Conservation (phyloP, 1,140 invertebrate genomes). For the Gonioctena quinquepunctata region DNA sequence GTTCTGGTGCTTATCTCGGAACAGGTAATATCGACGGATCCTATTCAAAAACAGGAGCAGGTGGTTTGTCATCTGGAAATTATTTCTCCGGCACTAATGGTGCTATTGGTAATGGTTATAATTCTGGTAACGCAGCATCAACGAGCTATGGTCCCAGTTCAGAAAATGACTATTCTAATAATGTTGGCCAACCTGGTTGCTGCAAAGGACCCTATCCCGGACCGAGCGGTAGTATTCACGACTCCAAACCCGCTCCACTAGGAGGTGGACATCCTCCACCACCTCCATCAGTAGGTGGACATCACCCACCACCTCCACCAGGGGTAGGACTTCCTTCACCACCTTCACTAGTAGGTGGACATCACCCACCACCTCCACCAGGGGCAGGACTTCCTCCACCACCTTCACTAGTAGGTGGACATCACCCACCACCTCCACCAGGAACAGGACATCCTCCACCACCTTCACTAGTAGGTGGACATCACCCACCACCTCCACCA, state of each 20-base stretch:
- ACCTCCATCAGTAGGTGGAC: neutral
- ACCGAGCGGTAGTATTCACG: slow-evolving; percentile 39
- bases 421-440: neutral
- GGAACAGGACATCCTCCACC: neutral
- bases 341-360: neutral
- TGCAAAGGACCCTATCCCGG: slow-evolving; percentile 42
- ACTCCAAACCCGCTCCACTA: slow-evolving; percentile 29
- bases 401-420: neutral
- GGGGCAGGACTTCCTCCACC: neutral
- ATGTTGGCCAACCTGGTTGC: neutral
- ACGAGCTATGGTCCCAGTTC: neutral
- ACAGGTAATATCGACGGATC: too few relatives aligned
- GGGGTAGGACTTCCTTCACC: neutral
- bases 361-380: neutral
- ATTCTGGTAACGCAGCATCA: neutral
- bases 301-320: neutral
- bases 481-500: neutral
- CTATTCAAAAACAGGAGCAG: too few relatives aligned
- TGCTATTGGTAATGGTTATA: too few relatives aligned
- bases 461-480: neutral
- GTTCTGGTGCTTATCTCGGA: too few relatives aligned
- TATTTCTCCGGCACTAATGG: too few relatives aligned
- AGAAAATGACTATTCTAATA: neutral
- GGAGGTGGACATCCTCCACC: slow-evolving; percentile 7
- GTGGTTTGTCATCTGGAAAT: too few relatives aligned